phyloP scores from a whole-genome alignment of 2,113 vertebrate species.

The Phocoena phocoena region DNA sequence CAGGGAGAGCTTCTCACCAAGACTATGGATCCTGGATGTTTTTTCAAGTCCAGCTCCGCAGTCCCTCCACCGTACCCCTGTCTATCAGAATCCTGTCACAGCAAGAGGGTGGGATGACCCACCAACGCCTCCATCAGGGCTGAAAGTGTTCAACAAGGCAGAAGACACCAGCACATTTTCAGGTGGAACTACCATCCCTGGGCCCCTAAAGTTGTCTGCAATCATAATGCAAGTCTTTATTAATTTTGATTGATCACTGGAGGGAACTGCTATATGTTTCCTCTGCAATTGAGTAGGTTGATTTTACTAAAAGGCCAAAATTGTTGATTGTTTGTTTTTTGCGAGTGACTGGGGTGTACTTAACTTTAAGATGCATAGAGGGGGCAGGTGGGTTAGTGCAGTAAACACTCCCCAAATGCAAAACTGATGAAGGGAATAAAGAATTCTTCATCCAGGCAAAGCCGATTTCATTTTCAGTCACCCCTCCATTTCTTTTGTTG shows the following conservation, averaged over 20 bases:
- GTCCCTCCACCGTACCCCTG: too few species aligned
- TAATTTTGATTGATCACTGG: neutral
- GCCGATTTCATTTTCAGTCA: neutral
- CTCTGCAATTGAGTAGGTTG: neutral
- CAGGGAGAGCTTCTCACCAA: neutral
- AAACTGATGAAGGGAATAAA: neutral
- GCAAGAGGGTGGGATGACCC: neutral
- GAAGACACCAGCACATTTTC: neutral
- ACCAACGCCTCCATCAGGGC: neutral
- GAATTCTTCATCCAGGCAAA: neutral
- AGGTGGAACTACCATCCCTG: neutral
- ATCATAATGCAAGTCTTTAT: neutral
- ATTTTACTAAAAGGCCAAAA: neutral
- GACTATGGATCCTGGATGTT: fast-evolving
- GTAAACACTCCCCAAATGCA: neutral
- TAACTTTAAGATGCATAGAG: neutral
- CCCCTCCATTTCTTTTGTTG: too few species aligned
- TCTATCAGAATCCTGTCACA: neutral
- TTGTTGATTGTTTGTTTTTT: neutral
- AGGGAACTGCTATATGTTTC: neutral
- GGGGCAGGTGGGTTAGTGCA: neutral
- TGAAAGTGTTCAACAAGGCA: neutral
- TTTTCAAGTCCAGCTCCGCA: neutral
- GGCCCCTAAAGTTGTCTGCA: neutral
- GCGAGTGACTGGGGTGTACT: neutral